A percentile compares a stretch with the other conserved stretches of the same genome.
These are phyloP conservation scores for Mimumesa dahlbomi DNA, from an alignment of 2,888 invertebrate species.

Conservation along the genomic window DNA sequence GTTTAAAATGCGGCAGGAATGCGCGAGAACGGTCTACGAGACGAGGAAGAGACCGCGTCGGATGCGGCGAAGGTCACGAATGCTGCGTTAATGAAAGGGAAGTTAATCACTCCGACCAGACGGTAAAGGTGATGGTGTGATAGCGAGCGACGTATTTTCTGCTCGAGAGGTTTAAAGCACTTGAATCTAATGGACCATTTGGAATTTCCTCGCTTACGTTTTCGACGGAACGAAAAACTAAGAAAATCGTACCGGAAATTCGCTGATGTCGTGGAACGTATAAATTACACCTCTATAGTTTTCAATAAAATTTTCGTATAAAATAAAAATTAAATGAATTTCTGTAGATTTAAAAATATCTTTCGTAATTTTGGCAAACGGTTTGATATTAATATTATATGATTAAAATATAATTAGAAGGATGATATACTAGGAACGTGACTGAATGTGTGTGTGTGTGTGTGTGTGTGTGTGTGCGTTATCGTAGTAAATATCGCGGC, in stretches of 20 bases:
- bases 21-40: slow-evolving; percentile 43
- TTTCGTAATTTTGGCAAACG: neutral
- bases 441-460: too few species aligned
- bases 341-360: neutral
- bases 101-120: slow-evolving; percentile 63
- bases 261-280: too few species aligned
- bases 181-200: slow-evolving; percentile 18
- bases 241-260: too few species aligned
- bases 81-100: slow-evolving; percentile 63
- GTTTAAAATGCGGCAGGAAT: slow-evolving; percentile 65
- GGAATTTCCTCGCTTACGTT: slow-evolving; percentile 8
- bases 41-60: slow-evolving; percentile 44
- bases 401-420: too few species aligned
- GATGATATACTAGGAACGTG: too few species aligned
- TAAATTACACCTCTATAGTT: too few species aligned
- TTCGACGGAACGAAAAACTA: neutral
- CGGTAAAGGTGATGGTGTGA: slow-evolving; percentile 51
- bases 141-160: slow-evolving; percentile 16
- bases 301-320: too few species aligned
- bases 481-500: neutral
- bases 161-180: slow-evolving; percentile 15
- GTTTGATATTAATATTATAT: too few species aligned
- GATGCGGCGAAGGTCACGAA: slow-evolving; percentile 59
- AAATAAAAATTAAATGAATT: too few species aligned
- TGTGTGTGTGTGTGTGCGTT: too few species aligned